Percentiles rank a stretch among this genome's conserved stretches.
Evolutionary conservation across 2,113 vertebrate species (phyloP).

Genomic region (Otocyon megalotis): DNA sequence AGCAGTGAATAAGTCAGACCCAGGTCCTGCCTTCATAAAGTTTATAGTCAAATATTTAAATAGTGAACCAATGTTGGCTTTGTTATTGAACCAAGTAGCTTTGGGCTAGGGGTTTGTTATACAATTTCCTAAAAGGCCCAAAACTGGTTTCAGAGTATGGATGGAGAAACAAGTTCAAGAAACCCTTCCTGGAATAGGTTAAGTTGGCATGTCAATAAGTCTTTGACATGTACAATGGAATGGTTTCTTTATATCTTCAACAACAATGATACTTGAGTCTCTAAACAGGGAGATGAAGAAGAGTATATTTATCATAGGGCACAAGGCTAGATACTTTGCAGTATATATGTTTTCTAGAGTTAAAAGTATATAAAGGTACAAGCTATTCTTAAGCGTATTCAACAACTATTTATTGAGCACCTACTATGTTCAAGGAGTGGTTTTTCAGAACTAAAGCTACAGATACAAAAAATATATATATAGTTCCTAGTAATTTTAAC

Average conservation of each 20-base stretch:
- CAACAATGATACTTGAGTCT: neutral
- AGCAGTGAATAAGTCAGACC: neutral
- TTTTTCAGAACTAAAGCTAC: neutral
- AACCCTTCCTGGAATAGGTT: neutral
- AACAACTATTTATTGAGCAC: conserved; percentile 34
- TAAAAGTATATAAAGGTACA: conserved; percentile 34
- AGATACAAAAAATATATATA: conserved; percentile 17
- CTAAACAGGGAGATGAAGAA: neutral
- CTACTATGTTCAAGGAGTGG: neutral
- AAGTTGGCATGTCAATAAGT: neutral
- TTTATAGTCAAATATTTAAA: conserved; percentile 56
- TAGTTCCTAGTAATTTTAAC: neutral
- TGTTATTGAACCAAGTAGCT: neutral
- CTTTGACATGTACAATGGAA: neutral
- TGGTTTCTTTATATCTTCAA: neutral
- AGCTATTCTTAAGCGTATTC: neutral
- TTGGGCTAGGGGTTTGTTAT: neutral
- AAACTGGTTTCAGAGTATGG: neutral
- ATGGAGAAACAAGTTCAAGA: neutral
- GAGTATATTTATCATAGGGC: neutral
- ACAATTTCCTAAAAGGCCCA: neutral
- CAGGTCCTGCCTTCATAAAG: neutral
- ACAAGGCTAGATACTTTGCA: neutral
- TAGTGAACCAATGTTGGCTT: conserved; percentile 15
- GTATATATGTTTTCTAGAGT: conserved; percentile 8